These are phyloP conservation scores for Notothenia rossii DNA, from an alignment of 2,113 vertebrate species.

Conservation along the genomic window DNA sequence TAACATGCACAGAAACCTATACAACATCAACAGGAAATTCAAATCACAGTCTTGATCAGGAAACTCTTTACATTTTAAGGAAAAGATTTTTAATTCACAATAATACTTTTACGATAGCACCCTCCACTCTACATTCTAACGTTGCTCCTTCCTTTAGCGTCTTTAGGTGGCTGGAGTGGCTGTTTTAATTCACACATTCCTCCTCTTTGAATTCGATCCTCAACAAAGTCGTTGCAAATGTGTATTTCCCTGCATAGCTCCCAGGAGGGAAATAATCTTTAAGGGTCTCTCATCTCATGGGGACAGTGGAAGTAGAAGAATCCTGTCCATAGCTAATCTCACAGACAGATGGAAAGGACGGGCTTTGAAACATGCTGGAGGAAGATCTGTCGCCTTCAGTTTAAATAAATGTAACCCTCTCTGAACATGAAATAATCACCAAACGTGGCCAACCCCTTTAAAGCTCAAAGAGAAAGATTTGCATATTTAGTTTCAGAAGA, in stretches of 20 bases:
- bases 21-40: too few species aligned
- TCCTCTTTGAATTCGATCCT: conserved; percentile 19
- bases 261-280: not conserved
- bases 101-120: too few species aligned
- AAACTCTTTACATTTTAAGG: too few species aligned
- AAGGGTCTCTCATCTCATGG: conserved; percentile 13
- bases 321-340: conserved; percentile 39
- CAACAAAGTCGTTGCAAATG: conserved; percentile 8
- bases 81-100: too few species aligned
- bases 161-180: not conserved
- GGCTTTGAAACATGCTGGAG: conserved; percentile 40
- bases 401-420: conserved; percentile 33
- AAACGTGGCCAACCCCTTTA: conserved; percentile 23
- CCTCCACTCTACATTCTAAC: too few species aligned
- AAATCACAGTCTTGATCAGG: too few species aligned
- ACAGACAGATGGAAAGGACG: conserved; percentile 20
- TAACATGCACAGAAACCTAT: too few species aligned
- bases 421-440: conserved; percentile 37
- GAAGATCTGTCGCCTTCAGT: conserved; percentile 39
- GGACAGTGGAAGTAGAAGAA: not conserved
- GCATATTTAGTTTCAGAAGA: conserved; percentile 10
- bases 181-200: conserved; percentile 13
- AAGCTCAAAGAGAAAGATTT: conserved; percentile 8
- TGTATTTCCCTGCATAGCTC: not conserved
- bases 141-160: too few species aligned